A percentile compares a stretch with the other conserved stretches of the same genome.
Evolutionary conservation across 2,888 invertebrate species (phyloP).

Genomic region (Buathra laborator): DNA sequence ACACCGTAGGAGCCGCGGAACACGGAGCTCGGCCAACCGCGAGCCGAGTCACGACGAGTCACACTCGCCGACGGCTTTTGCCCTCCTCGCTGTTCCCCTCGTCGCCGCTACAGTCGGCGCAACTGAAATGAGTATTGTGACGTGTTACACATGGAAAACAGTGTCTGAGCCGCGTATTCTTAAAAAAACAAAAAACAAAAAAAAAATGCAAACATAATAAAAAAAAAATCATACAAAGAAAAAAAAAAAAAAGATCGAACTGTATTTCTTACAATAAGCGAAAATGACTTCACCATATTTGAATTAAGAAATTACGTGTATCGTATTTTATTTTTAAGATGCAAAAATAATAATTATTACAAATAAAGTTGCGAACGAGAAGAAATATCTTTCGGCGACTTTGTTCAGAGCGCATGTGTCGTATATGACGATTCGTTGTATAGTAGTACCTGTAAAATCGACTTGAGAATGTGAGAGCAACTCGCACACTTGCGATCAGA

Average conservation of each 20-base stretch:
- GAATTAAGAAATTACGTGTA: neutral
- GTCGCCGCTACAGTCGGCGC: neutral
- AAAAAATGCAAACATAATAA: neutral
- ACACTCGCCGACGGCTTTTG: conserved; percentile 28
- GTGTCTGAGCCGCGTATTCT: neutral
- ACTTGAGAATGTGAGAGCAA: neutral
- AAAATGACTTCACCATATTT: neutral
- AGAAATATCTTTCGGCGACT: neutral
- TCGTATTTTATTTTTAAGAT: neutral
- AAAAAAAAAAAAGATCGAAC: neutral
- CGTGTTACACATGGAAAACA: conserved; percentile 14
- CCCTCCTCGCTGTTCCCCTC: neutral
- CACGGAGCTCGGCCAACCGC: conserved; percentile 25
- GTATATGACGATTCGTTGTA: neutral
- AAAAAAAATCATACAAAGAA: neutral
- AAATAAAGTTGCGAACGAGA: neutral
- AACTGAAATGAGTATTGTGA: conserved; percentile 27
- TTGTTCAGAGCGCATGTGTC: conserved; percentile 1
- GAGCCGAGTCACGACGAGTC: conserved; percentile 20
- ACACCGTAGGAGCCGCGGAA: conserved; percentile 61
- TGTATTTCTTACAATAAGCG: neutral
- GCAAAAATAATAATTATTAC: neutral
- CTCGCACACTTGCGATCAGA: conserved; percentile 13
- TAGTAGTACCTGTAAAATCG: conserved; percentile 35
- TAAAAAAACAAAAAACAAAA: neutral